phyloP scores from a whole-genome alignment of 2,888 invertebrate genomes.

The Gryllus longicercus region DNA sequence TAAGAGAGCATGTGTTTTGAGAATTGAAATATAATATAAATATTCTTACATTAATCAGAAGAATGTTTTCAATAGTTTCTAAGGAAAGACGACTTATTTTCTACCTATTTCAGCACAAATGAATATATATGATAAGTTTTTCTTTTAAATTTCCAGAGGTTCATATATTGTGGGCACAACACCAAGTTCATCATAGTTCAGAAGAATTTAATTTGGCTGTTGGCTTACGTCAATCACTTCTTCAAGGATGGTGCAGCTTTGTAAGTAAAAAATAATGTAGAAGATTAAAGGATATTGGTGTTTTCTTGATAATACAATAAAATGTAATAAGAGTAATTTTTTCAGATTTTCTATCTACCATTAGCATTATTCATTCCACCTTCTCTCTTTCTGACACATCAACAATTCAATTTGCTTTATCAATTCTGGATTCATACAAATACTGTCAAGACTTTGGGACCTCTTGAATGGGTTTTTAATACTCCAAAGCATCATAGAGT shows the following conservation, averaged over 20 bases:
- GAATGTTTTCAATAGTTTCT: too few relatives aligned
- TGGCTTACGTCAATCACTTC: slow-evolving; percentile 72
- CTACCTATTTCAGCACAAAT: not conserved
- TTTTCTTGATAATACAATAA: not conserved
- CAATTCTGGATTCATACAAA: slow-evolving; percentile 95
- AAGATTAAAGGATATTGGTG: not conserved
- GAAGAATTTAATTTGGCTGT: slow-evolving; percentile 86
- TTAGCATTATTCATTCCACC: slow-evolving; percentile 75
- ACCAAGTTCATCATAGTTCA: slow-evolving; percentile 87
- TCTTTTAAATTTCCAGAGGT: slow-evolving; percentile 60
- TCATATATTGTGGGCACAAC: slow-evolving; percentile 83
- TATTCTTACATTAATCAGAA: too few relatives aligned
- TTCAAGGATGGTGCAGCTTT: slow-evolving; percentile 78
- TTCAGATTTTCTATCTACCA: slow-evolving; percentile 68
- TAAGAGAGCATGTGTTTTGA: too few relatives aligned
- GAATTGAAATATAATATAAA: too few relatives aligned
- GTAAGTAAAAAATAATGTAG: slow-evolving; percentile 55
- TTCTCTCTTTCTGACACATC: slow-evolving; percentile 74
- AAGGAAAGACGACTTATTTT: too few relatives aligned
- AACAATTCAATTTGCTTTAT: slow-evolving; percentile 84
- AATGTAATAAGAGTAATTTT: slow-evolving; percentile 26
- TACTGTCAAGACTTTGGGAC: slow-evolving; percentile 73
- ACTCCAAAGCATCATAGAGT: slow-evolving; percentile 88
- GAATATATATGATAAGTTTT: too few relatives aligned
- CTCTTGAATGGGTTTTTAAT: slow-evolving; percentile 80